Conservation (phyloP, 2,113 vertebrate species). For the Zonotrichia leucophrys region DNA sequence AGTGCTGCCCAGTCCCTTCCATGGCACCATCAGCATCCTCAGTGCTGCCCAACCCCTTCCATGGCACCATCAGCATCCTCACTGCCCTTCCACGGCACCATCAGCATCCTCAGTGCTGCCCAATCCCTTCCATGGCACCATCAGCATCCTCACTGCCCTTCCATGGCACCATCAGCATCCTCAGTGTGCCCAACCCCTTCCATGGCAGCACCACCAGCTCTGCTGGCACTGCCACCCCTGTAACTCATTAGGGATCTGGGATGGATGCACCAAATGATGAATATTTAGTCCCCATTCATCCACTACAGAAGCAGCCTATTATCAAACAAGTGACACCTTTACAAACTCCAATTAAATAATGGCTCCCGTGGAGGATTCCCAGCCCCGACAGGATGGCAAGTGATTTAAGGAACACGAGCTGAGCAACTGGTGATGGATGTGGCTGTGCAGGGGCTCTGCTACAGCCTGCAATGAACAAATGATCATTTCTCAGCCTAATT, state of each 20-base stretch:
- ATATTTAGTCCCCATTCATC: constrained; percentile 2
- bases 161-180: not conserved
- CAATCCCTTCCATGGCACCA: not conserved
- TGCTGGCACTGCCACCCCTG: not conserved
- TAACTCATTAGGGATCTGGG: constrained; percentile 36
- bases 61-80: no score
- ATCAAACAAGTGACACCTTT: constrained; percentile 40
- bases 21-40: not conserved
- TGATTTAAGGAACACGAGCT: not conserved
- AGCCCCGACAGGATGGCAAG: not conserved
- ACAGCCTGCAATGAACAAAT: constrained; percentile 37
- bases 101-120: not conserved
- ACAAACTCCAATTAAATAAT: constrained; percentile 54
- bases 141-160: not conserved
- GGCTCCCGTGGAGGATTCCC: constrained; percentile 10
- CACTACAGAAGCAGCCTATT: constrained; percentile 34
- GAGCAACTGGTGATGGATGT: constrained; percentile 24
- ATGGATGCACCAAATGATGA: constrained; percentile 52
- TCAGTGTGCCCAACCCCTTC: not conserved
- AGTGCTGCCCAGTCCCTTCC: not conserved
- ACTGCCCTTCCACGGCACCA: no score
- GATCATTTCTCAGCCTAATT: constrained; percentile 66
- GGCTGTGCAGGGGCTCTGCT: not conserved
- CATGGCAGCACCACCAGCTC: not conserved
- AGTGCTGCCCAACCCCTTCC: no score